Evolutionary conservation across 2,888 invertebrate genomes (phyloP), one percentile per base, ranked within the genome.

Genomic region (Ctenicera cuprea): DNA sequence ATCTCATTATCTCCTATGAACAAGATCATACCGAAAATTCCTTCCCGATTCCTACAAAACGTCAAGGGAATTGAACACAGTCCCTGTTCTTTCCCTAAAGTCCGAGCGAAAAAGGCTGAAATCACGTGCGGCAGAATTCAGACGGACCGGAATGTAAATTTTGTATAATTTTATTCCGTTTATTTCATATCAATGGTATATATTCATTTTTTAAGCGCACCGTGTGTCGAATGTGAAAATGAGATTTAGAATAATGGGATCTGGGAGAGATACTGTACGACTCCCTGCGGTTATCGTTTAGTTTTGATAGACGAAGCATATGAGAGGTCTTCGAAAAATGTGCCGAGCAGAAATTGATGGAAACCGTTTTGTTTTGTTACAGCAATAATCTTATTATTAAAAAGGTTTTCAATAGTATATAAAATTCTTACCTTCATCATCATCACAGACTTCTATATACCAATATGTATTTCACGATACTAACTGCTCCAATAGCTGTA

Each of bases 1-100:
- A 82, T 79, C 82, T 82, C 82, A 83, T 83, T 83, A 83, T 81
- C 80, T 80, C 80, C 82, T 77, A 77, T 76, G 80, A 80, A 80
- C 81, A 77, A 80, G 78, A 81, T 80, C 80, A 79, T 79, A 79
- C 76, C 74, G 75, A 57, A 65, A 59, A 68, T 63, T 52, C 37
- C 18, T n/a, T 26, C 41, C 64, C 12, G 37, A 26, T 41, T 70
- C 38, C 18, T 14, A 8, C 14, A 26, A 54, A 54, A 67, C 68
- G 45, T 62, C 62, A 14, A 2, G 18, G 62, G 22, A 22, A 18
- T 18, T n/a, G 22, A 20, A 22, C 16, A 8, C 5, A 5, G 22
- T 12, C 26, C n/a, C 12, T 8, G 20, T 0, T 11, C 4, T 2
- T 5, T 30, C 30, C 30, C 38, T 38, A 18, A 33, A n/a, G 14